Conservation (phyloP, 2,113 vertebrate species). For the Camelus dromedarius region DNA sequence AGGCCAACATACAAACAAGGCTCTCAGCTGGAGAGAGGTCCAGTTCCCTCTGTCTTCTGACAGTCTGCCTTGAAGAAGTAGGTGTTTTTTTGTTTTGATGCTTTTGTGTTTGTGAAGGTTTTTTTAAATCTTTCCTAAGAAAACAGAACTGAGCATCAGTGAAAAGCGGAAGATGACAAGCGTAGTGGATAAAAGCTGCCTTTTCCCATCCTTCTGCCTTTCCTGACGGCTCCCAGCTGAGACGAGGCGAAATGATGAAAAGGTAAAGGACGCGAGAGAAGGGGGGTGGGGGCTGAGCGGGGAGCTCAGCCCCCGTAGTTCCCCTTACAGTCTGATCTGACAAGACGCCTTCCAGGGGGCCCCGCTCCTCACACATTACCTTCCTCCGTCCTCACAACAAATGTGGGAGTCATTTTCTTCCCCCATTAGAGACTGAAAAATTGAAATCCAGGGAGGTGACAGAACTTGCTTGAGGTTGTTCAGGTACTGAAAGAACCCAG, state of each 20-base stretch:
- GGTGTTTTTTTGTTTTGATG: neutral
- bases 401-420: neutral
- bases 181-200: neutral
- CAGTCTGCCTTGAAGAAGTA: neutral
- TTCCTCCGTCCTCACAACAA: neutral
- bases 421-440: neutral
- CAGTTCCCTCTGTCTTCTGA: neutral
- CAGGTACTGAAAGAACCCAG: neutral
- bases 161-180: neutral
- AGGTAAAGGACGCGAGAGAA: neutral
- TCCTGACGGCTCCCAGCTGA: neutral
- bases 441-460: neutral
- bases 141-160: neutral
- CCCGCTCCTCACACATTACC: fast-evolving
- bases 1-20: neutral
- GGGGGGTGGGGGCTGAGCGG: neutral
- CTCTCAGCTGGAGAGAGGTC: neutral
- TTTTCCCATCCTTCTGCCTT: neutral
- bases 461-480: neutral
- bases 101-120: neutral
- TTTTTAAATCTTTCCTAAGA: neutral
- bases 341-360: neutral
- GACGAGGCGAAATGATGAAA: neutral
- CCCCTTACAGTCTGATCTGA: neutral
- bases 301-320: neutral